Percentiles rank a stretch among this genome's conserved stretches.
These are phyloP conservation scores for Heterodera schachtii DNA, from an alignment of 1,140 invertebrate species.

Conservation along the genomic window DNA sequence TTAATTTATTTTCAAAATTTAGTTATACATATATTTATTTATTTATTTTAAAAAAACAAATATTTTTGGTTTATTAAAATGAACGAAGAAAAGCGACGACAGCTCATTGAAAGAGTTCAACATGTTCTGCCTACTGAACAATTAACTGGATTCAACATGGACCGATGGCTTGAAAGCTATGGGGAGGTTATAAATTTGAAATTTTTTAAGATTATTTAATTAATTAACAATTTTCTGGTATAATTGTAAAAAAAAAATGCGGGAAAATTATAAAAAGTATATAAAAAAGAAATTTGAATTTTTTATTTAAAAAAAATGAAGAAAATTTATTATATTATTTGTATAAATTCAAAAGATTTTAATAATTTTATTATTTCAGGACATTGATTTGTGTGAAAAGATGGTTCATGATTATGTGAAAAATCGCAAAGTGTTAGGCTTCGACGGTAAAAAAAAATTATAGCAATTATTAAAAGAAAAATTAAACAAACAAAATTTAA, in stretches of 20 bases:
- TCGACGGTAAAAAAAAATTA: conserved; percentile 30
- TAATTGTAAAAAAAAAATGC: no score
- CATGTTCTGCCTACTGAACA: conserved; percentile 36
- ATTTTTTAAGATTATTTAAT: neutral
- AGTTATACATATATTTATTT: no score
- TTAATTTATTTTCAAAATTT: no score
- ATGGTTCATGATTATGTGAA: conserved; percentile 48
- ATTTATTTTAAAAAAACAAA: no score
- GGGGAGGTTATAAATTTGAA: conserved; percentile 31
- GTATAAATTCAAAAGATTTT: neutral
- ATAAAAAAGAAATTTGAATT: no score
- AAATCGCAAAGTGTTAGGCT: conserved; percentile 47
- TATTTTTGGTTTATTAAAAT: neutral
- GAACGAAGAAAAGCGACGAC: conserved; percentile 28
- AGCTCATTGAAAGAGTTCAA: conserved; percentile 30
- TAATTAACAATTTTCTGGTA: neutral
- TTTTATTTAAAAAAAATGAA: neutral
- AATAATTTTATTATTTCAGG: conserved; percentile 12
- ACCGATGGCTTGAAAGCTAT: conserved; percentile 52
- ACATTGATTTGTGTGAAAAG: conserved; percentile 43
- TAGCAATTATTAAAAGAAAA: neutral
- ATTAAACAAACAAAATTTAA: neutral
- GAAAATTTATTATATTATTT: neutral
- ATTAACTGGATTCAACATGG: conserved; percentile 49
- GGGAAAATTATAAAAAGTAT: no score